A percentile compares a stretch with the other conserved stretches of the same genome.
These are phyloP conservation scores for Genyomyrus donnyi DNA, from an alignment of 2,113 vertebrate species.

Conservation along the genomic window DNA sequence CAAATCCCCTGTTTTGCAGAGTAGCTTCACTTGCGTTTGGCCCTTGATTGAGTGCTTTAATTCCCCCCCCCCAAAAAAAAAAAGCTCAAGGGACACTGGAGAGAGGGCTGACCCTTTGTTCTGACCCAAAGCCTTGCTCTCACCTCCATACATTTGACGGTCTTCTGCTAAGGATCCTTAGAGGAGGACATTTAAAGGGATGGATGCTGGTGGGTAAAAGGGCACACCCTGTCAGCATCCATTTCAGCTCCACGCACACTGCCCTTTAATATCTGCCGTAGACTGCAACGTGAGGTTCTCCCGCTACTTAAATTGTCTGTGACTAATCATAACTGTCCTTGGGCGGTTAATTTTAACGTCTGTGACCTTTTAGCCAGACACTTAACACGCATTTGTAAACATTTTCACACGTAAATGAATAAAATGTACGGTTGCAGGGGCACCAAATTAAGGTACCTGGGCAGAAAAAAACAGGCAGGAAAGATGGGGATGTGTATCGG, in stretches of 20 bases:
- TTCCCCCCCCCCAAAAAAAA: not conserved
- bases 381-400: not conserved
- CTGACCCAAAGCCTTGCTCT: not conserved
- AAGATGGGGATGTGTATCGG: not conserved
- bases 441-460: not conserved
- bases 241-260: not conserved
- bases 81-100: not conserved
- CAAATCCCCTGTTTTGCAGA: not conserved
- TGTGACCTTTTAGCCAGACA: not conserved
- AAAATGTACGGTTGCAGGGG: not conserved
- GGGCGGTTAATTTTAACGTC: not conserved
- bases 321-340: not conserved
- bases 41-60: not conserved
- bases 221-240: not conserved
- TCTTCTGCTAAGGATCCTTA: not conserved
- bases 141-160: not conserved
- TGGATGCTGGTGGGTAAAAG: not conserved
- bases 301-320: not conserved
- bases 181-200: not conserved
- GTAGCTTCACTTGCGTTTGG: not conserved
- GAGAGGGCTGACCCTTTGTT: not conserved
- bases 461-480: not conserved
- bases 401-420: not conserved
- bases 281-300: not conserved
- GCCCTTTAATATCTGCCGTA: not conserved